phyloP scores from a whole-genome alignment of 2,888 invertebrate genomes.

The Amphimallon solstitiale region DNA sequence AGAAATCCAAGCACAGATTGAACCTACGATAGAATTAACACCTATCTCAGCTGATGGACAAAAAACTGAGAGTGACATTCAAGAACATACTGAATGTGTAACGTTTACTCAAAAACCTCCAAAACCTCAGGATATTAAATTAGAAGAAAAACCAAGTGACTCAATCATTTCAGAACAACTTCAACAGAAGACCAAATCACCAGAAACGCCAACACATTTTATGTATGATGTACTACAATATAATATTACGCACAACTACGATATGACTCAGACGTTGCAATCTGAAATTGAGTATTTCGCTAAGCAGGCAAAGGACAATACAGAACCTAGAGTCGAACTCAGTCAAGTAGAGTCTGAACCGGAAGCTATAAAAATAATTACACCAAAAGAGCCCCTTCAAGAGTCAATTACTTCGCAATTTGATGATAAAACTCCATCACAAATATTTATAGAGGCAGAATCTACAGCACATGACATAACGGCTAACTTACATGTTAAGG shows the following conservation, averaged over 20 bases:
- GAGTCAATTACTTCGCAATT: too few species aligned
- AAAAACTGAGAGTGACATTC: too few species aligned
- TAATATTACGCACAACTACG: slow-evolving; percentile 23
- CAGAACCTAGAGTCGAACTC: neutral
- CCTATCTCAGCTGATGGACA: too few species aligned
- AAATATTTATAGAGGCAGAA: neutral
- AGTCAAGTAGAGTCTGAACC: too few species aligned
- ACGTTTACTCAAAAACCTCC: neutral
- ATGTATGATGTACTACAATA: slow-evolving; percentile 37
- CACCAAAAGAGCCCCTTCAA: too few species aligned
- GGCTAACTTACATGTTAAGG: too few species aligned
- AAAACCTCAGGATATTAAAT: neutral
- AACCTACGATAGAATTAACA: neutral
- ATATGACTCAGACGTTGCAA: slow-evolving; percentile 35
- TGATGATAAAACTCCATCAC: neutral
- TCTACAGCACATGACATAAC: neutral
- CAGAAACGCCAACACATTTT: slow-evolving; percentile 22
- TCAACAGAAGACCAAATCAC: slow-evolving; percentile 9
- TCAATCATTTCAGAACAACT: neutral
- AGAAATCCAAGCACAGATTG: neutral
- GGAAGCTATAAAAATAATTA: neutral
- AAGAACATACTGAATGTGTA: too few species aligned
- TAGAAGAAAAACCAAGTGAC: neutral
- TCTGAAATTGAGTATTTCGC: slow-evolving; percentile 37
- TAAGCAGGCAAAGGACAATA: neutral